Evolutionary conservation across 1,140 invertebrate genomes (phyloP).

Genomic region (Papilio aristodemus): DNA sequence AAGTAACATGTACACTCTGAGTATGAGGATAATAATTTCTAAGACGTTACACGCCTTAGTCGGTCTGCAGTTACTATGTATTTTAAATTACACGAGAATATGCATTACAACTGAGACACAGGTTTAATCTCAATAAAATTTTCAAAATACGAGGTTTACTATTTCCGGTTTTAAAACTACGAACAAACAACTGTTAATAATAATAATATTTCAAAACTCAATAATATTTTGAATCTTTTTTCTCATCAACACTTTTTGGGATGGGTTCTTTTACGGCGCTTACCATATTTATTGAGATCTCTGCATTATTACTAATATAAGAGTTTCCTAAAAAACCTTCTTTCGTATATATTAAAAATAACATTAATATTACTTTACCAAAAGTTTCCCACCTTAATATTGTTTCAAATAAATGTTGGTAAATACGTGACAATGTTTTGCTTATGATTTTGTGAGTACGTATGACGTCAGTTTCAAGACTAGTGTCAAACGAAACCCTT

Average conservation of each 20-base stretch:
- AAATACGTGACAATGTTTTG: constrained; percentile 19
- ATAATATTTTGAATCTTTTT: too few species aligned
- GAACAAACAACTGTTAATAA: too few species aligned
- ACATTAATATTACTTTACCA: too few species aligned
- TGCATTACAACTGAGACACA: constrained; percentile 2
- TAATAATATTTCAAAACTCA: too few species aligned
- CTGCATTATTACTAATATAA: too few species aligned
- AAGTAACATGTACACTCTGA: constrained; percentile 33
- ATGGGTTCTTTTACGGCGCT: too few species aligned
- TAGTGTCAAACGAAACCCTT: constrained; percentile 54
- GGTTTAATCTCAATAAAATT: background rate
- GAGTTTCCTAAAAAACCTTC: too few species aligned
- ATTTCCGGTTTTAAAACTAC: background rate
- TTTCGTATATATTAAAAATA: too few species aligned
- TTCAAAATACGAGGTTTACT: background rate
- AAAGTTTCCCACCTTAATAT: too few species aligned
- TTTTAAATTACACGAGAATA: constrained; percentile 28
- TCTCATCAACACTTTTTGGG: too few species aligned
- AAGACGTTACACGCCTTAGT: constrained; percentile 26
- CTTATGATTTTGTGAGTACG: constrained; percentile 38
- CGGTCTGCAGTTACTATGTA: constrained; percentile 25
- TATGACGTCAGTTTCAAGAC: constrained; percentile 50
- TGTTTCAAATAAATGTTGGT: too few species aligned
- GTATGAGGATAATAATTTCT: constrained; percentile 31
- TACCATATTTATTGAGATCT: too few species aligned